These are phyloP conservation scores for Trichogramma evanescens DNA, from an alignment of 2,888 invertebrate species.

Conservation along the genomic window DNA sequence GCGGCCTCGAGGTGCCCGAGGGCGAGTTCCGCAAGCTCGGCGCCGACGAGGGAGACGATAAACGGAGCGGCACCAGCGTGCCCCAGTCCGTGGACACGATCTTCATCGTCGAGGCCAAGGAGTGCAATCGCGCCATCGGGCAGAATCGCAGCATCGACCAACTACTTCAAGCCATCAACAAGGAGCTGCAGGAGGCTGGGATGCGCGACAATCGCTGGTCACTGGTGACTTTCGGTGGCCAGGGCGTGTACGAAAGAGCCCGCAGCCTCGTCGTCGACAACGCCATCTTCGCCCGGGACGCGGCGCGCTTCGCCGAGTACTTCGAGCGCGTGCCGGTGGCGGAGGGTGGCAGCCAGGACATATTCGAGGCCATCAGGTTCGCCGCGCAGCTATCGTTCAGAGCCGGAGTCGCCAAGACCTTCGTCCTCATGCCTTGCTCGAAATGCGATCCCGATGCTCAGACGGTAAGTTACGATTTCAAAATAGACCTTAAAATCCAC, in stretches of 20 bases:
- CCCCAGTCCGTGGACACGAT: conserved; percentile 76
- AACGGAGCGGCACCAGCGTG: conserved; percentile 34
- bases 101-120: conserved; percentile 80
- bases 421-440: conserved; percentile 75
- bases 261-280: conserved; percentile 68
- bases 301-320: conserved; percentile 52
- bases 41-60: background rate
- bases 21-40: conserved; percentile 67
- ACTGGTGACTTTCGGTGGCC: conserved; percentile 75
- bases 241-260: conserved; percentile 64
- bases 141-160: conserved; percentile 63
- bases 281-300: conserved; percentile 58
- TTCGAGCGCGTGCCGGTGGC: conserved; percentile 62
- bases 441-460: conserved; percentile 63
- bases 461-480: conserved; percentile 55
- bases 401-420: conserved; percentile 74
- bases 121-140: conserved; percentile 69
- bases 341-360: conserved; percentile 56
- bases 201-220: conserved; percentile 72
- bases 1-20: conserved; percentile 57
- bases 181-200: conserved; percentile 60
- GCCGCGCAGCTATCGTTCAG: conserved; percentile 71
- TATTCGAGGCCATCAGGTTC: conserved; percentile 69
- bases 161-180: conserved; percentile 61
- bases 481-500: no score